These are phyloP conservation scores for Cariama cristata DNA, from an alignment of 2,113 vertebrate genomes.

Conservation along the genomic window DNA sequence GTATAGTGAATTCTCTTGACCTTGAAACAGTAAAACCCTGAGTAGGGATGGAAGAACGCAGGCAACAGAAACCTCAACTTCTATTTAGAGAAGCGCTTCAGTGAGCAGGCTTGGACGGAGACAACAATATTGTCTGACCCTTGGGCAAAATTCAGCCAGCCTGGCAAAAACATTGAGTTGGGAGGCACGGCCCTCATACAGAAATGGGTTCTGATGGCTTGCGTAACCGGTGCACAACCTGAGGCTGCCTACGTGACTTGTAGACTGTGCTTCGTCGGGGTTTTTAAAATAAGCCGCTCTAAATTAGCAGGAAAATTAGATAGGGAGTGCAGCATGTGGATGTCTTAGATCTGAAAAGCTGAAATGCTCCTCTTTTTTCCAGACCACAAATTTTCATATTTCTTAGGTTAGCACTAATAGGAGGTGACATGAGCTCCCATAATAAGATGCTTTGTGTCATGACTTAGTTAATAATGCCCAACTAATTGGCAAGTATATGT, in stretches of 20 bases:
- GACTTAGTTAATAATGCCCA: neutral
- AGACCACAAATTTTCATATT: neutral
- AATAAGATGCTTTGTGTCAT: neutral
- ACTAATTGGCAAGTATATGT: neutral
- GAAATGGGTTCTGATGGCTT: neutral
- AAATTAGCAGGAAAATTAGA: neutral
- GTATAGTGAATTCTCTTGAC: neutral
- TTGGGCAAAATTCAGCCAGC: neutral
- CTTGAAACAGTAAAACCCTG: neutral
- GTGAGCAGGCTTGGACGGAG: neutral
- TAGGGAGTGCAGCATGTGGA: neutral
- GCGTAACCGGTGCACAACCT: rapidly evolving
- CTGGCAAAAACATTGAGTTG: rapidly evolving
- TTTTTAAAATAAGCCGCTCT: neutral
- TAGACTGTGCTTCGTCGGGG: rapidly evolving
- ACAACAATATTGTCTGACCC: neutral
- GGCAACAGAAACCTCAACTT: neutral
- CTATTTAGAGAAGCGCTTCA: neutral
- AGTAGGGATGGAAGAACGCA: neutral
- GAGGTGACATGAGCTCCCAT: neutral
- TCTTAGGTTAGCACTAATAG: neutral
- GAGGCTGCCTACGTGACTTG: neutral
- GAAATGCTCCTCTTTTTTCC: neutral
- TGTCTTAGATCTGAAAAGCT: neutral
- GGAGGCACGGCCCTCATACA: rapidly evolving